Base-by-base conservation (phyloP, 1,140 invertebrate genomes). In the Drosophila biarmipes region DNA sequence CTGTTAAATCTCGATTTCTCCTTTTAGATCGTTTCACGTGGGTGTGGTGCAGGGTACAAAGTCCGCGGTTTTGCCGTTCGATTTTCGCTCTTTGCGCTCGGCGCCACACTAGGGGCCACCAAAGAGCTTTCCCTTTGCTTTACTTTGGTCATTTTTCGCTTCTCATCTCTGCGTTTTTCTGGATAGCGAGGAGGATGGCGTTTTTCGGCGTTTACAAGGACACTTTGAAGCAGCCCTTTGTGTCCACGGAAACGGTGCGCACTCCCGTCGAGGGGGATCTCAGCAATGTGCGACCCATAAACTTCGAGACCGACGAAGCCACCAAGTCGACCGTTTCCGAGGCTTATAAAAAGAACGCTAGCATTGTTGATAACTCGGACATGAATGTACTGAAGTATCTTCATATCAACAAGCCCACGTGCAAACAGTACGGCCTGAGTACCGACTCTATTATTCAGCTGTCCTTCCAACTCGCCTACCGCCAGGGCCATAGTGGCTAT, bases 401-500 rank as follows among this genome's bases (percentile, higher is more conserved):
- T 59, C 93, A 94, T 0, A 93, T 97, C 45, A 96, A 95, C 34
- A 97, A 96, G 92, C 94, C 94, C 45, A 93, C 94, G 46, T 97
- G 98, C 81, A 99, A 99, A 91, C 94, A 95, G 68, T 94, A 95
- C 80, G 95, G 95, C 87, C 93, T 99, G 15, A 98, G 98, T 92
- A 97, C 98, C 1, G 99, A 99, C 92, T 96, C 97, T 19, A 92
- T 99, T 8, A 98, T 99, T 96, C 99, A 99, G 92, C 92, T 99
- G 6, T 95, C 96, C 15, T 98, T 99, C 92, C 99, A 99, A 93
- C 96, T 98, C 84, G 98, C 97, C 11, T 96, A 96, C 87, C 96
- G 97, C 89, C 95, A 95, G 77, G 93, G 96, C 38, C 94, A 95
- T 52, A 93, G 94, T 2, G 94, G 95, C 79, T 95, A 95, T 78